Conservation (phyloP, 2,113 vertebrate genomes). For the Cromileptes altivelis region DNA sequence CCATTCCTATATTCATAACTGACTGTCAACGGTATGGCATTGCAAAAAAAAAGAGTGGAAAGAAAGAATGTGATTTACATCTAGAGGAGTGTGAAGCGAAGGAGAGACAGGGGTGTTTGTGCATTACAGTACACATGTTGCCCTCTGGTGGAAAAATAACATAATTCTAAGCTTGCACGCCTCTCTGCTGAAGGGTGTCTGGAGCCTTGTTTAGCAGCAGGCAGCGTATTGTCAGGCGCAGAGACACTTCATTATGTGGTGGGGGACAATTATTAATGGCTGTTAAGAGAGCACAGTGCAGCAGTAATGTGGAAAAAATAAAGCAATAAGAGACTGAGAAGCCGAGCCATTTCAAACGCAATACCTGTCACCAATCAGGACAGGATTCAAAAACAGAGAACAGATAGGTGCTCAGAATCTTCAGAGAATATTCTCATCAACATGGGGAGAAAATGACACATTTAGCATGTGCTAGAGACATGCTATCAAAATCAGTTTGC, state of each 20-base stretch:
- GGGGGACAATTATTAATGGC: conserved; percentile 54
- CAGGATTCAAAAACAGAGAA: conserved; percentile 42
- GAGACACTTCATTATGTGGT: conserved; percentile 47
- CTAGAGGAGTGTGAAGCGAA: neutral
- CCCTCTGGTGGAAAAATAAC: conserved; percentile 78
- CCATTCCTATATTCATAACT: conserved; percentile 13
- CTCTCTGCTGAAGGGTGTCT: conserved; percentile 39
- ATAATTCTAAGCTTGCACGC: conserved; percentile 16
- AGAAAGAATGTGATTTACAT: conserved; percentile 41
- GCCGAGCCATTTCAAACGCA: conserved; percentile 58
- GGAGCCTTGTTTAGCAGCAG: conserved; percentile 44
- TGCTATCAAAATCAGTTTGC: conserved; percentile 76
- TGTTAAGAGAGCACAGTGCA: conserved; percentile 42
- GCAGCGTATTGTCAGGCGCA: conserved; percentile 30
- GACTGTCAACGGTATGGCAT: neutral
- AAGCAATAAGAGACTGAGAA: conserved; percentile 17
- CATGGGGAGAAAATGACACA: conserved; percentile 62
- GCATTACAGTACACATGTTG: conserved; percentile 67
- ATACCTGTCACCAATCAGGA: conserved; percentile 67
- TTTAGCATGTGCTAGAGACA: conserved; percentile 64
- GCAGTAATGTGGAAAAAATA: conserved; percentile 19
- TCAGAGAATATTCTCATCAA: conserved; percentile 69
- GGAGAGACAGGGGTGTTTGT: conserved; percentile 7
- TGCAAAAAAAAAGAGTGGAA: neutral
- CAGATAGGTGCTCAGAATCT: conserved; percentile 64